phyloP scores from a whole-genome alignment of 2,888 invertebrate species.

The Andrena fulva region DNA sequence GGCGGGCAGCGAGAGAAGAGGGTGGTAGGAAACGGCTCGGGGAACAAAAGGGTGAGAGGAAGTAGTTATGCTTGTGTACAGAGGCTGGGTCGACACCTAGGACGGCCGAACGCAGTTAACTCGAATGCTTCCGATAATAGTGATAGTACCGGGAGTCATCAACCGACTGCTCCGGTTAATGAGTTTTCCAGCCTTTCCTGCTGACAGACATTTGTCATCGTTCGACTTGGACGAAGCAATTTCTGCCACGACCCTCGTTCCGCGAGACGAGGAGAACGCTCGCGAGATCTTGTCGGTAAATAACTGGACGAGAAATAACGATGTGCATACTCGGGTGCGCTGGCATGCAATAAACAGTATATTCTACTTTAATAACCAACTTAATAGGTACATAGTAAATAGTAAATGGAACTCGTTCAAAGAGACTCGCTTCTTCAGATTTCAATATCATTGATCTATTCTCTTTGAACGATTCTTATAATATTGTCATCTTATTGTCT shows the following conservation, averaged over 20 bases:
- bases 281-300: not conserved
- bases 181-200: conserved; percentile 64
- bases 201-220: conserved; percentile 65
- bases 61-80: conserved; percentile 68
- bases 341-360: not conserved
- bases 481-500: not conserved
- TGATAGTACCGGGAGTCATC: conserved; percentile 67
- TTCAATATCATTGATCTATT: not conserved
- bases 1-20: conserved; percentile 22
- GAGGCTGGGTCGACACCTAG: conserved; percentile 58
- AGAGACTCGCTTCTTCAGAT: not conserved
- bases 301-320: conserved; percentile 9
- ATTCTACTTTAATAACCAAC: not conserved
- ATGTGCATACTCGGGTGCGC: not conserved
- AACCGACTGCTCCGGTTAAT: conserved; percentile 61
- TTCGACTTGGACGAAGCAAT: conserved; percentile 56
- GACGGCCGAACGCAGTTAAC: conserved; percentile 67
- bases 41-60: conserved; percentile 71
- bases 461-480: too few species aligned
- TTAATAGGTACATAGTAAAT: not conserved
- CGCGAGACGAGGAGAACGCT: not conserved
- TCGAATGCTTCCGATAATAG: conserved; percentile 71
- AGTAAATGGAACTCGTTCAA: not conserved
- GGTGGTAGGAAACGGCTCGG: conserved; percentile 52
- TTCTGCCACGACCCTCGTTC: conserved; percentile 16